A percentile compares a stretch with the other conserved stretches of the same genome.
Conservation (phyloP, 2,888 invertebrate genomes). For the Cenopis cana region DNA sequence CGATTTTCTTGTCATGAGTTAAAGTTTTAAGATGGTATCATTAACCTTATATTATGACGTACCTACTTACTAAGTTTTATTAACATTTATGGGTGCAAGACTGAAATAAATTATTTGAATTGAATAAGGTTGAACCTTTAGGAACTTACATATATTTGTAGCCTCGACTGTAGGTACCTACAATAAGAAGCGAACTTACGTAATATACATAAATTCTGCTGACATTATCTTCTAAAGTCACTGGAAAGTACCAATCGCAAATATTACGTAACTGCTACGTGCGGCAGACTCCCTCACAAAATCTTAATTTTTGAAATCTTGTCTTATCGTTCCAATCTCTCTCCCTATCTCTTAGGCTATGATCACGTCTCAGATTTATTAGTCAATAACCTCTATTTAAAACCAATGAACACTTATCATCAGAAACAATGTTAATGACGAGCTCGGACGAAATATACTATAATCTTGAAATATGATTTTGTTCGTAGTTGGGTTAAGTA, state of each 20-base stretch:
- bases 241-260: background rate
- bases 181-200: no score
- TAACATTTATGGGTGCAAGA: no score
- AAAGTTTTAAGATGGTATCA: no score
- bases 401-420: slow-evolving; percentile 10
- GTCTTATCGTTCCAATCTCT: slow-evolving; percentile 21
- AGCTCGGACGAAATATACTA: slow-evolving; percentile 14
- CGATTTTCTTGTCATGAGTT: no score
- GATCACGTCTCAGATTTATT: slow-evolving; percentile 50
- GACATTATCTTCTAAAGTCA: background rate
- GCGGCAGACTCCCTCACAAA: slow-evolving; percentile 15
- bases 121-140: no score
- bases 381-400: slow-evolving; percentile 41
- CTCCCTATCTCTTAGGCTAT: slow-evolving; percentile 20
- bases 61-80: no score
- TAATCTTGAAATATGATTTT: slow-evolving; percentile 56
- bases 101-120: no score
- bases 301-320: slow-evolving; percentile 29
- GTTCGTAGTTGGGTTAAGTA: slow-evolving; percentile 58
- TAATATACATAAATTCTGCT: no score
- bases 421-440: slow-evolving; percentile 26
- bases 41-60: no score
- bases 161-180: no score
- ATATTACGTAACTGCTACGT: slow-evolving; percentile 13
- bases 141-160: no score